Conservation (phyloP, 2,797 vertebrate species). For the Hyperoplus immaculatus region DNA sequence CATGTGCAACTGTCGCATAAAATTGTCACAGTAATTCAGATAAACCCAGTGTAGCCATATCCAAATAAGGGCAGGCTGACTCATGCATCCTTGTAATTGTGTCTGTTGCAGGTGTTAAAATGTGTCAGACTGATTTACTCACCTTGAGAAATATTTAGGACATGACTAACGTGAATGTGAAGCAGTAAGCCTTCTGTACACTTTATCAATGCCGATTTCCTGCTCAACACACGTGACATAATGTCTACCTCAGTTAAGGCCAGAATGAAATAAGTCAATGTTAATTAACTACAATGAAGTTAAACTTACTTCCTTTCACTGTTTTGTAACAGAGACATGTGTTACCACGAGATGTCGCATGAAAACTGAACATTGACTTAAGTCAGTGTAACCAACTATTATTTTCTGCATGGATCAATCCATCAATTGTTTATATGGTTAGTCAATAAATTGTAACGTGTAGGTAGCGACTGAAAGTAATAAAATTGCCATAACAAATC, state of each 20-base stretch:
- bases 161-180: slow-evolving; percentile 41
- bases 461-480: neutral
- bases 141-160: slow-evolving; percentile 38
- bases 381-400: neutral
- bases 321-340: neutral
- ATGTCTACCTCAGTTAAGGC: slow-evolving; percentile 1
- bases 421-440: neutral
- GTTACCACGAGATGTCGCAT: neutral
- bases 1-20: neutral
- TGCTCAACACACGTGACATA: slow-evolving; percentile 7
- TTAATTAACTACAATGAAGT: slow-evolving; percentile 15
- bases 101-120: slow-evolving; percentile 5
- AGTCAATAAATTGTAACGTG: no score
- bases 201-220: neutral
- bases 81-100: slow-evolving; percentile 34
- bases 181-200: neutral
- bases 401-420: neutral
- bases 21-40: slow-evolving; percentile 39
- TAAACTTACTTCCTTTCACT: neutral
- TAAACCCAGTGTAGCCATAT: neutral
- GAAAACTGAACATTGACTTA: neutral
- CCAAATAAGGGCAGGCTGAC: slow-evolving; percentile 44
- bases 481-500: neutral
- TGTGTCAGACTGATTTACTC: slow-evolving; percentile 23
- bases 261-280: accelerated